A percentile compares a stretch with the other conserved stretches of the same genome.
Conservation (phyloP, 2,797 vertebrate genomes). For the Prionace glauca region DNA sequence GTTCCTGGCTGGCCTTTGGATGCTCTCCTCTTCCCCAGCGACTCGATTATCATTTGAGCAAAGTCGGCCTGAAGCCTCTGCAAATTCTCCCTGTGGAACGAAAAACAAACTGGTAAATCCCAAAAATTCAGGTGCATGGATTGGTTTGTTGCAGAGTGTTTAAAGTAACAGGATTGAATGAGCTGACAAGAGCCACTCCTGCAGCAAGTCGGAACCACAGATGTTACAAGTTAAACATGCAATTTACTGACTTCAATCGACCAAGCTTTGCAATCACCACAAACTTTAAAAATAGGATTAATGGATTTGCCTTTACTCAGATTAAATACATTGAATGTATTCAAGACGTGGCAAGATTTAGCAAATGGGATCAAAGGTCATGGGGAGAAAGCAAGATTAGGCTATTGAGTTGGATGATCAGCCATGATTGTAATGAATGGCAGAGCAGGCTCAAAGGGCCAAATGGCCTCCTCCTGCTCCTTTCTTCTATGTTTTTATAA, state of each 20-base stretch:
- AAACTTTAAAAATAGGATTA: not conserved
- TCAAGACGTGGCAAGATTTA: too few species aligned
- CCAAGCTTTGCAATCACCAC: not conserved
- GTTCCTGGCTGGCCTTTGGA: conserved; percentile 58
- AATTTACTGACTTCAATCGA: not conserved
- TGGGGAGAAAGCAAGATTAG: too few species aligned
- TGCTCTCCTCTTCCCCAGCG: conserved; percentile 62
- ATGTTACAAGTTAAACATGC: not conserved
- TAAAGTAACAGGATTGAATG: not conserved
- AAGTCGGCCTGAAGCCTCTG: conserved; percentile 82
- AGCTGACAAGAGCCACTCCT: not conserved
- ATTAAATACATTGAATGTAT: too few species aligned
- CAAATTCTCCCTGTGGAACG: conserved; percentile 78
- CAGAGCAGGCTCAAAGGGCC: too few species aligned
- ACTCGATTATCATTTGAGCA: conserved; percentile 77
- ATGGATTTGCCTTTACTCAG: not conserved
- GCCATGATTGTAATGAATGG: too few species aligned
- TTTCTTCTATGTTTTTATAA: too few species aligned
- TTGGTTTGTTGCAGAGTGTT: not conserved
- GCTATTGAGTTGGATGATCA: too few species aligned
- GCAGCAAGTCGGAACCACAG: not conserved
- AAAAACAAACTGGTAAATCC: not conserved
- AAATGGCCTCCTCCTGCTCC: too few species aligned
- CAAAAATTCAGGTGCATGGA: too few species aligned
- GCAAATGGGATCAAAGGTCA: too few species aligned